Evolutionary conservation across 2,888 invertebrate species (phyloP).

Genomic region (Smittia sp.): DNA sequence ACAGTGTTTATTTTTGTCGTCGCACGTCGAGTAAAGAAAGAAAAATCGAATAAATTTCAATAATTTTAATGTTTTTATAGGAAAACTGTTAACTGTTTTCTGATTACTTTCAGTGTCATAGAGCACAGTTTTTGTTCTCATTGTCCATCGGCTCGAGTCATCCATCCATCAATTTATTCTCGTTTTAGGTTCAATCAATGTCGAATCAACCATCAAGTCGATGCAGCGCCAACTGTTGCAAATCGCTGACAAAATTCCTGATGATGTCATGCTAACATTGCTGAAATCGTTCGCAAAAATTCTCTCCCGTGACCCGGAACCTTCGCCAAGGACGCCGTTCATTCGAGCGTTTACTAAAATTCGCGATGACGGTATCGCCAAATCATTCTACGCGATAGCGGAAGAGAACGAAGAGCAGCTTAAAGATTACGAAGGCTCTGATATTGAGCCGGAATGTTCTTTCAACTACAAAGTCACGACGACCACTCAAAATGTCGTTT

Average conservation of each 20-base stretch:
- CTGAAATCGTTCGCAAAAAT: conserved; percentile 30
- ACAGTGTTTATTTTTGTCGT: conserved; percentile 5
- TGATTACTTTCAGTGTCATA: conserved; percentile 24
- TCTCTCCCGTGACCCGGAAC: conserved; percentile 29
- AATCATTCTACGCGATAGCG: conserved; percentile 3
- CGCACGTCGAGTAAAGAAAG: neutral
- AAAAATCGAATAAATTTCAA: conserved; percentile 20
- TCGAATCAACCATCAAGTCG: conserved; percentile 28
- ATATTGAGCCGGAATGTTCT: neutral
- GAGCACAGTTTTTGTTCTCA: neutral
- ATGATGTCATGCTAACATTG: conserved; percentile 29
- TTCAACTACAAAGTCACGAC: conserved; percentile 34
- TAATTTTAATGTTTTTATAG: conserved; percentile 22
- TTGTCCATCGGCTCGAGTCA: too few species aligned
- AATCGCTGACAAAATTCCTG: conserved; percentile 34
- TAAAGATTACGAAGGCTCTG: neutral
- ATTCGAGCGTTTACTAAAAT: conserved; percentile 35
- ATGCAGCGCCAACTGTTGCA: conserved; percentile 33
- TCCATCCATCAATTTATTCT: neutral
- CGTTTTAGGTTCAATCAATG: conserved; percentile 35
- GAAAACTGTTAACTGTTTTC: conserved; percentile 19
- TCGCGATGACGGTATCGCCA: conserved; percentile 21
- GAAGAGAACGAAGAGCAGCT: conserved; percentile 32
- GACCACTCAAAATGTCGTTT: conserved; percentile 28
- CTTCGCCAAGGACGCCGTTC: conserved; percentile 19